A percentile compares a stretch with the other conserved stretches of the same genome.
Evolutionary conservation across 92 coral and sea anemone genomes (phyloP).

Genomic region (Zoanthus gigantus): DNA sequence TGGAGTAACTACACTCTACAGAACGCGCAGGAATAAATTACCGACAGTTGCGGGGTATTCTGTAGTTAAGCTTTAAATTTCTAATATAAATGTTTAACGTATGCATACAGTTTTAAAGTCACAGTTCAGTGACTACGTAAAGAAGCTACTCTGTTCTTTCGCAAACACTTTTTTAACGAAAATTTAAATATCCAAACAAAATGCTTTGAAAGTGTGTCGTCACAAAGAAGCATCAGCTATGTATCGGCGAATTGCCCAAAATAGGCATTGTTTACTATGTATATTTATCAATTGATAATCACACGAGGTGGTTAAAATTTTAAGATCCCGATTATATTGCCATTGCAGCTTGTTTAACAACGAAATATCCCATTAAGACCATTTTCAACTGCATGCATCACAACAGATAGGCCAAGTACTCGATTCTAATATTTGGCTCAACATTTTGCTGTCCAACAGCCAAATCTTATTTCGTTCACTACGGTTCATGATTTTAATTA

Average conservation of each 20-base stretch:
- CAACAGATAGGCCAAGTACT: neutral
- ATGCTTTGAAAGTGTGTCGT: conserved; percentile 1
- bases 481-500: neutral
- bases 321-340: conserved; percentile 20
- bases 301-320: conserved; percentile 22
- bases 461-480: neutral
- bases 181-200: neutral
- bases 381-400: neutral
- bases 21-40: too few relatives aligned
- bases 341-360: neutral
- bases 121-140: too few relatives aligned
- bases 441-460: too few relatives aligned
- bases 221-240: neutral
- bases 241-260: conserved; percentile 26
- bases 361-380: neutral
- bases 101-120: too few relatives aligned
- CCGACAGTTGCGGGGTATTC: too few relatives aligned
- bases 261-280: conserved; percentile 8
- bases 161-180: neutral
- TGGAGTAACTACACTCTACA: too few relatives aligned
- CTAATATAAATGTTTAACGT: too few relatives aligned
- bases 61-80: too few relatives aligned
- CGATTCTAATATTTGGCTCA: neutral
- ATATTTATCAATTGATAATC: conserved; percentile 10
- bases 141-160: neutral